Evolutionary conservation across 2,113 vertebrate genomes (phyloP).

Genomic region (Odocoileus hemionus): DNA sequence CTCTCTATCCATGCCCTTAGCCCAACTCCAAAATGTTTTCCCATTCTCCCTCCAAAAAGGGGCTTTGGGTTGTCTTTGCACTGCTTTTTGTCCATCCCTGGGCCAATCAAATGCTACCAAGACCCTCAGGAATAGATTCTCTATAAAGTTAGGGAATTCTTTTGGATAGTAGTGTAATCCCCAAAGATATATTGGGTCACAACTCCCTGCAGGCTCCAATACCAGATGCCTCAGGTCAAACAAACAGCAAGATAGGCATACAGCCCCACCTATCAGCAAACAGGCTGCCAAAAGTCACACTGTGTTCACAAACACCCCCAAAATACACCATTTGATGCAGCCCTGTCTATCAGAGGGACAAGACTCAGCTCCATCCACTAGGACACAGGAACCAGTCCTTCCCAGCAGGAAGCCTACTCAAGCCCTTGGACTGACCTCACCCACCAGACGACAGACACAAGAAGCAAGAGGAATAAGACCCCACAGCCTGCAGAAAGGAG

Average conservation of each 20-base stretch:
- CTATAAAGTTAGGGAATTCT: not conserved
- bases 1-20: not conserved
- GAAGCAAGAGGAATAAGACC: not conserved
- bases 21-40: not conserved
- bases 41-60: not conserved
- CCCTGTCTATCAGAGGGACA: not conserved
- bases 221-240: not conserved
- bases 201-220: not conserved
- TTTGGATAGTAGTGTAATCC: not conserved
- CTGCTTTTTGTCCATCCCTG: not conserved
- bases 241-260: not conserved
- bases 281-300: not conserved
- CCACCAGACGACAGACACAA: not conserved
- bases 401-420: not conserved
- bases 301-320: not conserved
- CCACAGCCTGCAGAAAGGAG: not conserved
- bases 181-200: not conserved
- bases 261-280: not conserved
- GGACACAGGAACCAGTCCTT: not conserved
- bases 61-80: not conserved
- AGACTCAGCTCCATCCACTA: not conserved
- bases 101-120: not conserved
- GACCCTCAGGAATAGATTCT: not conserved
- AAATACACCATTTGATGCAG: not conserved
- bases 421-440: not conserved